Base-by-base conservation (phyloP, 1,140 invertebrate genomes). In the Monomorium pharaonis region DNA sequence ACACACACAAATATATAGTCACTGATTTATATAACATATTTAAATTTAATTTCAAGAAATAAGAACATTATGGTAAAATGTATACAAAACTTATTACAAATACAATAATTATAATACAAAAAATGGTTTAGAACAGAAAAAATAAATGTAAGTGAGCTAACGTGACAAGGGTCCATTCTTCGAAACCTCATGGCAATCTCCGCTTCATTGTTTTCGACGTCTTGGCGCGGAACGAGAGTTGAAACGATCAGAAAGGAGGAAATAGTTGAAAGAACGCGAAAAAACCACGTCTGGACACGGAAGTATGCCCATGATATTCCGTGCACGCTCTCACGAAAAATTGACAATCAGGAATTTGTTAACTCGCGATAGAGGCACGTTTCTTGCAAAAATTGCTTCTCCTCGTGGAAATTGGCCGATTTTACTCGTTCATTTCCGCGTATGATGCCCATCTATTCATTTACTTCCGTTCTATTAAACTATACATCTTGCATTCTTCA, bases 321-420 rank as follows among this genome's bases (percentile, higher is more conserved):
- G 76, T 56, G 74, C 88, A 83, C 87, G 88, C n/a, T 67, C 24
- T 16, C 10, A 76, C 69, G 21, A 89, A 86, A 89, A 89, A 89
- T 89, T 83, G 88, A 89, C 85, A 89, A 89, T 89, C 87, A 72
- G 51, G 37, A 83, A 72, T 83, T 72, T 83, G 80, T 89, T 89
- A 89, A 89, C 51, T 86, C 77, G 58, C 72, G 30, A 77, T 51
- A 12, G 33, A 24, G 30, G 30, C 77, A 81, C 63, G 77, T 72
- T 33, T 24, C 37, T 33, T n/a, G 18, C 33, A 83, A 60, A 83
- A 72, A 56, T 58, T 24, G n/a, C 33, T 74, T 60, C 27, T 33
- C 16, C 24, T 21, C 6, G 24, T 2, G 27, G 6, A 16, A 56
- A 49, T 44, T 37, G 76, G 10, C 2, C 44, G 33, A 70, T 56